Evolutionary conservation across 2,797 vertebrate species (phyloP).

Genomic region (Tragopan temminckii): DNA sequence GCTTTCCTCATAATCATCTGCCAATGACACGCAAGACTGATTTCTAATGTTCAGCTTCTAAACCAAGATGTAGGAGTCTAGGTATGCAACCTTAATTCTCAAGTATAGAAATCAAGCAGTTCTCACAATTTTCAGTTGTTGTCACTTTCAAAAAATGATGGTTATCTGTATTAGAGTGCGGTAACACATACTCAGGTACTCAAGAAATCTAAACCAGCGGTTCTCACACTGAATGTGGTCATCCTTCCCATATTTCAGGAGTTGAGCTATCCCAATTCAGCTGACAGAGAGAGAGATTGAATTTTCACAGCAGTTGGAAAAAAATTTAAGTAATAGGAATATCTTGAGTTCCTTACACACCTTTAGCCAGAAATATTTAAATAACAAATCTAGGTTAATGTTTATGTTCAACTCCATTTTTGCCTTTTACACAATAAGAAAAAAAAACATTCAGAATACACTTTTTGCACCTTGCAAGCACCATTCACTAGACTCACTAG

Average conservation of each 20-base stretch:
- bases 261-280: background rate
- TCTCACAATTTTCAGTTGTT: background rate
- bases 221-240: background rate
- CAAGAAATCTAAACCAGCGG: accelerated
- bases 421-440: background rate
- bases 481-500: background rate
- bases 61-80: background rate
- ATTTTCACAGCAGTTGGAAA: background rate
- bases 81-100: background rate
- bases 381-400: background rate
- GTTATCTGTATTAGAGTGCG: background rate
- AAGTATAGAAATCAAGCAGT: background rate
- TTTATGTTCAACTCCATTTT: background rate
- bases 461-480: background rate
- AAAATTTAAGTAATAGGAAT: background rate
- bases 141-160: background rate
- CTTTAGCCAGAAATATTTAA: background rate
- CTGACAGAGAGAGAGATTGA: background rate
- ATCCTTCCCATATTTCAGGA: background rate
- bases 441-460: background rate
- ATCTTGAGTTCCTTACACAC: background rate
- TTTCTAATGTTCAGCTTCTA: background rate
- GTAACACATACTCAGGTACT: background rate
- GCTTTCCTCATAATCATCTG: background rate
- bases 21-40: background rate